Base-by-base conservation (phyloP, 2,888 invertebrate genomes). In the Quadroppia sp. region DNA sequence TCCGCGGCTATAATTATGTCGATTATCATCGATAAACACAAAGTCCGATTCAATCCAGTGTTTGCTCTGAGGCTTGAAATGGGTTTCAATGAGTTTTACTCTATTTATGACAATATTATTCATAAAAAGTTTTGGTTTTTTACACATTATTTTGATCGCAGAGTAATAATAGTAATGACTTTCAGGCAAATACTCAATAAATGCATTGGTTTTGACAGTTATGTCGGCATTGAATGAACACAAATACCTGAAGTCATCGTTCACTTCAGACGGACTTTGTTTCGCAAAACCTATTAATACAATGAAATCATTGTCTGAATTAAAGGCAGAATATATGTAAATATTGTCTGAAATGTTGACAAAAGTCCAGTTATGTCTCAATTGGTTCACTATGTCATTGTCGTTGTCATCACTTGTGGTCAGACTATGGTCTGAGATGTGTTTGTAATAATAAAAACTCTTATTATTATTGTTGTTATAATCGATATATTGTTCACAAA, bases 161-260 rank as follows among this genome's bases (percentile, higher is more conserved):
- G 74, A 53, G 36, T 70, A 74, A 11, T 25, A 30, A 25, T 40
- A 56, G 50, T 70, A 53, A 25, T 74, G 74, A 28, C 70, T 40
- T 74, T 74, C 74, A 20, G 70, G 70, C 28, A 74, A 53, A 70
- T 53, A 74, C 40, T 74, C 50, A 0, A 74, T 28, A 1, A 32
- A 11, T 17, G 74, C 74, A 28, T 28, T 9, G 13, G 32, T 67
- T 9, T 67, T 67, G 3, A 67, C 13, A 9, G 13, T 7, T 0
- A 40, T 23, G 9, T 1, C 4, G 2, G 23, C 13, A 2, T 36
- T 13, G 23, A 67, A 67, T 6, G 11, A 36, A 32, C 67, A 67
- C 32, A 67, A 40, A 20, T 67, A 67, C 13, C 20, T 2, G 17
- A 30, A 59, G 17, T 59, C 32, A 13, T 67, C 40, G n/a, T 20